Evolutionary conservation across 2,797 vertebrate species (phyloP).

Genomic region (Triplophysa bombifrons): DNA sequence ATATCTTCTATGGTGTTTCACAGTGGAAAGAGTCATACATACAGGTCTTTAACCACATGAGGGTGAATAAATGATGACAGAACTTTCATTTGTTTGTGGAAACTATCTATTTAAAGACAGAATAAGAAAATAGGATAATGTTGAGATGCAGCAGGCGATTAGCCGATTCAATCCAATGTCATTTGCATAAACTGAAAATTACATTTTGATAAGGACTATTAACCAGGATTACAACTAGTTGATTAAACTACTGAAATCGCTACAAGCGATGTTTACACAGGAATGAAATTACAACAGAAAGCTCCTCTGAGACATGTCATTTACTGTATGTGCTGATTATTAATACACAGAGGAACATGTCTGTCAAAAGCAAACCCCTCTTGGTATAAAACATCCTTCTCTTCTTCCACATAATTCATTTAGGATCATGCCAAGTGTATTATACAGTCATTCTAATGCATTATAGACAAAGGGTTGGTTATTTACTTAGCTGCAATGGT

Average conservation of each 20-base stretch:
- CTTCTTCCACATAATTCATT: not conserved
- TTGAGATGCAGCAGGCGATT: not conserved
- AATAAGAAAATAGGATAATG: not conserved
- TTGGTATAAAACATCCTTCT: not conserved
- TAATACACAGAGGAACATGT: not conserved
- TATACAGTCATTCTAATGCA: not conserved
- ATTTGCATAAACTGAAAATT: not conserved
- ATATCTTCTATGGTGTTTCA: too few relatives aligned
- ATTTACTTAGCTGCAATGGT: not conserved
- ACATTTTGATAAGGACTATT: conserved; percentile 22
- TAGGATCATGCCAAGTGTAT: not conserved
- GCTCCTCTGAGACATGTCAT: conserved; percentile 6
- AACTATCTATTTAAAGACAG: not conserved
- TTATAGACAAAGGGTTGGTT: not conserved
- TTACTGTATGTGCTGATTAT: not conserved
- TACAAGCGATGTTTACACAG: not conserved
- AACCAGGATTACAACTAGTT: conserved; percentile 20
- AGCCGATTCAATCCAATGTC: not conserved
- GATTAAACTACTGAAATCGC: conserved; percentile 10
- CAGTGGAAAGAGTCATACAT: too few relatives aligned
- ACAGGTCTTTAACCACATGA: too few relatives aligned
- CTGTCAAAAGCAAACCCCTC: conserved; percentile 6
- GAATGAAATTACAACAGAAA: conserved; percentile 25
- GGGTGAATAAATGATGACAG: too few relatives aligned
- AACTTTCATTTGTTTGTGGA: too few relatives aligned